phyloP scores from a whole-genome alignment of 2,113 vertebrate genomes.

The Tychaedon coryphoeus region DNA sequence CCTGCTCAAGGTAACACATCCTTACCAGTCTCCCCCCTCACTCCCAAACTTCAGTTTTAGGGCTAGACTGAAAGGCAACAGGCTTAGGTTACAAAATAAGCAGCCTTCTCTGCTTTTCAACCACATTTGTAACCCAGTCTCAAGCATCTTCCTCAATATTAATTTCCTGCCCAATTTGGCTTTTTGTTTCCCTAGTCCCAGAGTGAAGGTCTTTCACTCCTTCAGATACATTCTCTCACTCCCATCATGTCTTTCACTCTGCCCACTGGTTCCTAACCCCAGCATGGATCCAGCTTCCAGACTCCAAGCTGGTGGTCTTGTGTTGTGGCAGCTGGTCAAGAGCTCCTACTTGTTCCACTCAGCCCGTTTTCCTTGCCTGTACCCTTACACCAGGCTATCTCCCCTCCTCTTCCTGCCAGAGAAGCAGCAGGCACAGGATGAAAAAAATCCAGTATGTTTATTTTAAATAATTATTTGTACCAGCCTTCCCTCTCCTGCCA shows the following conservation, averaged over 20 bases:
- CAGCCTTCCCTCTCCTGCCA: background rate
- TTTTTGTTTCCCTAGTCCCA: background rate
- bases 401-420: background rate
- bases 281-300: rapidly evolving
- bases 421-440: background rate
- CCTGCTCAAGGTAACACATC: rapidly evolving
- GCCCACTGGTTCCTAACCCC: background rate
- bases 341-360: background rate
- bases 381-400: background rate
- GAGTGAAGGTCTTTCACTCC: background rate
- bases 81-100: background rate
- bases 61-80: background rate
- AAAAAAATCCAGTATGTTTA: background rate
- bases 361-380: background rate
- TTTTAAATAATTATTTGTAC: background rate
- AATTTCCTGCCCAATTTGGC: background rate
- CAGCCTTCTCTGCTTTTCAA: background rate
- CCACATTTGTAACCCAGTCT: background rate
- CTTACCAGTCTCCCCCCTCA: background rate
- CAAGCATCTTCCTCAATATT: background rate
- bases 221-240: background rate
- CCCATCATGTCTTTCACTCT: rapidly evolving
- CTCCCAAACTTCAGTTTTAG: background rate
- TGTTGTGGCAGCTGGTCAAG: background rate
- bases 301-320: background rate